Percentiles rank a stretch among this genome's conserved stretches.
These are phyloP conservation scores for Neodontobutis hainanensis DNA, from an alignment of 2,113 vertebrate species.

Conservation along the genomic window DNA sequence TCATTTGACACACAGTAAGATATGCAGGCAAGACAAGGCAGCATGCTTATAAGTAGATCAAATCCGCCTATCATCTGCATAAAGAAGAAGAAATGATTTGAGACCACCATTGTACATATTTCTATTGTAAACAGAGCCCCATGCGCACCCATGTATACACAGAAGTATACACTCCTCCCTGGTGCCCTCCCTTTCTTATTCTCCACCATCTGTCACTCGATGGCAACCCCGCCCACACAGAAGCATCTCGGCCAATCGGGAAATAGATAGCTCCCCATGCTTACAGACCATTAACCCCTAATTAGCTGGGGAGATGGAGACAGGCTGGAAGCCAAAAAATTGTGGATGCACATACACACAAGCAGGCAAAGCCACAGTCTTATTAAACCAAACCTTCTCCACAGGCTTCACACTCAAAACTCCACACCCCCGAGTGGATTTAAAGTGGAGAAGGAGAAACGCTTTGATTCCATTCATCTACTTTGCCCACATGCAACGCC, in stretches of 20 bases:
- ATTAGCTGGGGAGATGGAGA: constrained; percentile 84
- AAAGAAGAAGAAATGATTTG: constrained; percentile 4
- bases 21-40: not conserved
- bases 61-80: not conserved
- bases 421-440: constrained; percentile 20
- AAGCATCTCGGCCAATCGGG: constrained; percentile 80
- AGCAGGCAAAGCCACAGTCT: constrained; percentile 15
- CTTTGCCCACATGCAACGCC: constrained; percentile 14
- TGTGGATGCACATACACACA: constrained; percentile 19
- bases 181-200: constrained; percentile 65
- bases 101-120: constrained; percentile 41
- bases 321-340: constrained; percentile 70
- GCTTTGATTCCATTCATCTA: constrained; percentile 48
- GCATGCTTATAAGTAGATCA: not conserved
- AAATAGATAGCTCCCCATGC: constrained; percentile 55
- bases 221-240: constrained; percentile 81
- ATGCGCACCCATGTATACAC: constrained; percentile 8
- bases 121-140: constrained; percentile 35
- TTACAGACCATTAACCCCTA: constrained; percentile 88
- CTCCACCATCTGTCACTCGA: constrained; percentile 90
- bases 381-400: constrained; percentile 35
- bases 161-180: constrained; percentile 7
- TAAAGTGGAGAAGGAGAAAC: constrained; percentile 20
- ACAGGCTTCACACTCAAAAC: constrained; percentile 20
- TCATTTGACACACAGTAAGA: not conserved